These are phyloP conservation scores for Ascidia mentula DNA, from an alignment of 23 tunicate species.

Conservation along the genomic window DNA sequence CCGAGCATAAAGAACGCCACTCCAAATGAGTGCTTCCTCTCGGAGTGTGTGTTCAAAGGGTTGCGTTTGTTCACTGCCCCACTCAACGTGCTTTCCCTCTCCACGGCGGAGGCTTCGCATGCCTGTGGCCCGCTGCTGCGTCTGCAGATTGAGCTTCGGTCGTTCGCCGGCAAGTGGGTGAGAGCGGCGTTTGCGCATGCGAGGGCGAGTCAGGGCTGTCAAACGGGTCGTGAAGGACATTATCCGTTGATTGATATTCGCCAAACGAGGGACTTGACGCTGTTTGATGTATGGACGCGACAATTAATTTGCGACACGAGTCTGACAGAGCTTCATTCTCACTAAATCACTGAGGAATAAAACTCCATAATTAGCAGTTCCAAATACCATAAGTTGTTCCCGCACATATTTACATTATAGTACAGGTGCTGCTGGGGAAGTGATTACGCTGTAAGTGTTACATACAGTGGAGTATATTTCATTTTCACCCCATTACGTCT, in stretches of 20 bases:
- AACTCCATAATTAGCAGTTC: too few species aligned
- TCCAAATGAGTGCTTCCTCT: constrained; percentile 8
- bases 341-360: too few species aligned
- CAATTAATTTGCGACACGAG: not conserved
- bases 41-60: constrained; percentile 11
- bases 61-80: constrained; percentile 8
- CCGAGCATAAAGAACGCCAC: not conserved
- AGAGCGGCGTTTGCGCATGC: too few species aligned
- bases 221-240: constrained; percentile 7
- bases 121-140: constrained; percentile 12
- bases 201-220: not conserved
- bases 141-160: not conserved
- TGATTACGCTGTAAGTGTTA: too few species aligned
- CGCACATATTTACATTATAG: too few species aligned
- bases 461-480: too few species aligned
- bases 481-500: too few species aligned
- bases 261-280: not conserved
- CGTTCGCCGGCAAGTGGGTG: not conserved
- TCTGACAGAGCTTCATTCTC: too few species aligned
- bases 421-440: too few species aligned
- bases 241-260: constrained; percentile 12
- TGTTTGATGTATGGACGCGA: constrained; percentile 4
- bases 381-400: too few species aligned
- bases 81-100: constrained; percentile 9
- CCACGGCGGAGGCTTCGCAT: constrained; percentile 5